Base-by-base conservation (phyloP, 2,888 invertebrate genomes). In the Taenaris catops region DNA sequence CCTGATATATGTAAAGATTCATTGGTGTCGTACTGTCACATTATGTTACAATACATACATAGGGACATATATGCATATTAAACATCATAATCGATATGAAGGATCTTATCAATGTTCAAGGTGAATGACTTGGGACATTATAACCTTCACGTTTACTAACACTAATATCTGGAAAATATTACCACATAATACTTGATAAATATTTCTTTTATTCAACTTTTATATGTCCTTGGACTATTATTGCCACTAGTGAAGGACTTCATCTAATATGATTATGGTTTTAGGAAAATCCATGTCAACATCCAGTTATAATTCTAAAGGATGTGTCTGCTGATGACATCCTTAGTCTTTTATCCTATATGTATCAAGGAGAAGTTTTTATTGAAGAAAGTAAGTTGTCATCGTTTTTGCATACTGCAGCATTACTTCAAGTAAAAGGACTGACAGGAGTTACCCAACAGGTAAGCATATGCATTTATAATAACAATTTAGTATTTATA, bases 291-390 rank as follows among this genome's bases (percentile, higher is more conserved):
- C 92, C 92, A 37, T 92, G 92, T 66, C 89, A 91, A 49, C 93
- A 93, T 68, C 92, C 92, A 27, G 91, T 93, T 34, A 91, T 93
- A 31, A 92, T 93, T 46, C 62, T 92, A 35, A 92, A 92, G 73
- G 91, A 92, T 81, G 91, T 92, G 5, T 84, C 87, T 17, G 89
- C 90, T 44, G 89, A 89, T 55, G 92, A 92, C 60, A 88, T 92
- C 51, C 88, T 90, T 39, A 91, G 91, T 37, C 78, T 92, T 32
- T 68, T 92, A 43, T 91, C 91, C 40, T 92, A 92, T 50, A 92
- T 92, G 89, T 92, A 92, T 57, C 91, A 91, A 68, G 92, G 92
- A 35, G 92, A 92, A 64, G 92, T 92, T 1, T 90, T 91, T 55
- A 91, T 92, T 46, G 88, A 91, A 48, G 91, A 91, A 57, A 91